Evolutionary conservation across 2,113 vertebrate genomes (phyloP).

Genomic region (Lutjanus erythropterus): DNA sequence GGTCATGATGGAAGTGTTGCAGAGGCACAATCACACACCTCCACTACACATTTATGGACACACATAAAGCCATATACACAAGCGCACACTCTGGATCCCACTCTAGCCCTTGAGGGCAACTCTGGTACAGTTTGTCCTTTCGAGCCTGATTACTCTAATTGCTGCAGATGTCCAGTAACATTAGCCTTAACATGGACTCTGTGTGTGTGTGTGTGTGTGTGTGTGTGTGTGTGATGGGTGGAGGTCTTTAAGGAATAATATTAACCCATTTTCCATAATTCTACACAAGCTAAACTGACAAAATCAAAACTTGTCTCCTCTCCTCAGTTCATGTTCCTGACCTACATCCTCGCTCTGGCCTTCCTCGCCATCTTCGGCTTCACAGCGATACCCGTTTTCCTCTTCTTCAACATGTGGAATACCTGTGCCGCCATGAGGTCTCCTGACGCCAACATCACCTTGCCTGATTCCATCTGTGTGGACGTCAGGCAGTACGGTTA

Average conservation of each 20-base stretch:
- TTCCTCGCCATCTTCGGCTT: constrained; percentile 98
- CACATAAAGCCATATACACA: background rate
- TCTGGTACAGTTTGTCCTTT: constrained; percentile 74
- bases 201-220: background rate
- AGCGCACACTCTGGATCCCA: background rate
- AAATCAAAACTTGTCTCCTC: too few relatives aligned
- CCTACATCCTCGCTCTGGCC: constrained; percentile 93
- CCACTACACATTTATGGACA: background rate
- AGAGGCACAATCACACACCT: constrained; percentile 3
- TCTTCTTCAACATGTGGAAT: constrained; percentile 98
- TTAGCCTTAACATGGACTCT: constrained; percentile 37
- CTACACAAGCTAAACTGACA: background rate
- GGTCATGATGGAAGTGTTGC: background rate
- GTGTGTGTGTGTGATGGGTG: background rate
- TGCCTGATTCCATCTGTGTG: constrained; percentile 95
- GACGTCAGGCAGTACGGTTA: constrained; percentile 97
- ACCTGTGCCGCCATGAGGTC: constrained; percentile 94
- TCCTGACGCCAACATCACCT: constrained; percentile 91
- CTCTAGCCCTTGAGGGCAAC: constrained; percentile 56
- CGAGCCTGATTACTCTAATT: constrained; percentile 72
- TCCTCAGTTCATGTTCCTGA: constrained; percentile 96
- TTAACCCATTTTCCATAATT: background rate
- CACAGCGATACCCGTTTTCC: constrained; percentile 96
- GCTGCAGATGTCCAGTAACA: constrained; percentile 74
- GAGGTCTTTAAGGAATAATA: constrained; percentile 6